phyloP scores from a whole-genome alignment of 2,797 vertebrate species.

The Tamandua tetradactyla region DNA sequence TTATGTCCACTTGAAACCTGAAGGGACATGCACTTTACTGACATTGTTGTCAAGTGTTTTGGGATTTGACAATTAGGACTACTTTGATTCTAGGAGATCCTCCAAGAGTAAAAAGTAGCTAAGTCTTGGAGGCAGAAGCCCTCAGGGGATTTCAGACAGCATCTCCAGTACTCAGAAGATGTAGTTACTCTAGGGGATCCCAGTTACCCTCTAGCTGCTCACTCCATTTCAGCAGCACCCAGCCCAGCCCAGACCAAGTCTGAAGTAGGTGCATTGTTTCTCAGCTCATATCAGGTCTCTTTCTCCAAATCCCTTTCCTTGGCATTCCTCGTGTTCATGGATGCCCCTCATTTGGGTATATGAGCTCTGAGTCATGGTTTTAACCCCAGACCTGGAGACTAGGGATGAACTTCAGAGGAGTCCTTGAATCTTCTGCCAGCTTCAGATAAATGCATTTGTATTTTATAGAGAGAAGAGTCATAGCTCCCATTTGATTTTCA shows the following conservation, averaged over 20 bases:
- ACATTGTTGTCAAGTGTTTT: background rate
- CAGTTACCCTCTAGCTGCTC: background rate
- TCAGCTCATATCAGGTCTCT: background rate
- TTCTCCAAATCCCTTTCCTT: background rate
- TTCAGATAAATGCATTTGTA: background rate
- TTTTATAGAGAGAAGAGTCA: background rate
- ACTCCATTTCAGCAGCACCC: too few relatives aligned
- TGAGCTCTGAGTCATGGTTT: background rate
- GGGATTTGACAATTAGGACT: background rate
- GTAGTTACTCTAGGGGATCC: rapidly evolving
- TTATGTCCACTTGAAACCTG: background rate
- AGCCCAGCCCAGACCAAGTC: background rate
- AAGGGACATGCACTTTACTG: background rate
- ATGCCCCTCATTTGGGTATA: too few relatives aligned
- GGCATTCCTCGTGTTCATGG: background rate
- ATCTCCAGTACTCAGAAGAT: background rate
- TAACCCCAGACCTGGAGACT: background rate
- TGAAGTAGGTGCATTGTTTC: background rate
- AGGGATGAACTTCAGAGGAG: background rate
- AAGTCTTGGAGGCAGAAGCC: background rate
- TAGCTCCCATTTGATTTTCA: background rate
- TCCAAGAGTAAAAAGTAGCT: background rate
- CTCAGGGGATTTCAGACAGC: background rate
- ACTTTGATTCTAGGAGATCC: background rate
- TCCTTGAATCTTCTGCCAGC: background rate